phyloP scores from a whole-genome alignment of 30 jellyfish, hydroid and myxozoan species.

The Aurelia sp. region DNA sequence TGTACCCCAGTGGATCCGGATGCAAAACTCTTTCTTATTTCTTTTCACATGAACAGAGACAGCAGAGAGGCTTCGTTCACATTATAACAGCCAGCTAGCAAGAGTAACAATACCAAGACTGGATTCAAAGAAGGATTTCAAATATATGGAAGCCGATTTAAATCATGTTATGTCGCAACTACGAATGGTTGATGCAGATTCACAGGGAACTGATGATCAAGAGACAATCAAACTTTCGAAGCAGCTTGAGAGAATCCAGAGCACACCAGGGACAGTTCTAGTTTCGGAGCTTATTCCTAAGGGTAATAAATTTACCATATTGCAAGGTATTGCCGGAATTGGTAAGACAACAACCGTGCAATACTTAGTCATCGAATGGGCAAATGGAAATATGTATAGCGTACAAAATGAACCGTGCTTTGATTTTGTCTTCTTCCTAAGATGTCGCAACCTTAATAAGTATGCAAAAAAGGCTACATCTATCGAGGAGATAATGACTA shows the following conservation, averaged over 20 bases:
- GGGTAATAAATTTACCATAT: neutral
- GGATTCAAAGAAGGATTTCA: neutral
- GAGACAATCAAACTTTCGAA: neutral
- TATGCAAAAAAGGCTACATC: neutral
- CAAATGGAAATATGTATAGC: neutral
- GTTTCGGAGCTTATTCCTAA: neutral
- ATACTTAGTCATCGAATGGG: neutral
- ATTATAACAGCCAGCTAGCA: neutral
- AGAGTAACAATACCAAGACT: constrained; percentile 2
- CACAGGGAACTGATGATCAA: neutral
- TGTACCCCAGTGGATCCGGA: no score
- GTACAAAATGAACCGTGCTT: neutral
- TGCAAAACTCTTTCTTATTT: no score
- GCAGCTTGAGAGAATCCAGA: neutral
- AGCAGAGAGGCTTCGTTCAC: neutral
- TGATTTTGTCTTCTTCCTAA: neutral
- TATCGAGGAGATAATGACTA: neutral
- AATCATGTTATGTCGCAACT: neutral
- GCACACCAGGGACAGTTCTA: neutral
- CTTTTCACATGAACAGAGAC: neutral
- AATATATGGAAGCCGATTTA: neutral
- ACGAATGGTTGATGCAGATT: neutral
- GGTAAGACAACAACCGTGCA: neutral
- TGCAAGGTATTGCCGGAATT: constrained; percentile 10
- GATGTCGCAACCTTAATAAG: neutral